Base-by-base conservation (phyloP, 2,113 vertebrate genomes). In the Cololabis saira region DNA sequence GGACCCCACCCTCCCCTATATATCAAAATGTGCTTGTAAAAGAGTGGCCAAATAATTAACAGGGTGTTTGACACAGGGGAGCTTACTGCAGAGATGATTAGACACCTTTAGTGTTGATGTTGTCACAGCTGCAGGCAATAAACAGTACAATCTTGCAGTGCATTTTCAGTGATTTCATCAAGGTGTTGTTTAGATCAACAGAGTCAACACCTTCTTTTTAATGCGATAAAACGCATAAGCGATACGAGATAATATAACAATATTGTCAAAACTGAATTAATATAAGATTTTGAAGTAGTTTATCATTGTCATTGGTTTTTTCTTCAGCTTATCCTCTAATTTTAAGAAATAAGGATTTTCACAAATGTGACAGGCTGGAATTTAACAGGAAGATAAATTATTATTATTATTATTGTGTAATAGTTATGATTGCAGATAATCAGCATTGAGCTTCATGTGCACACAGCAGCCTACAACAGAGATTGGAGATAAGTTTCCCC, bases 31-130 rank as follows among this genome's bases (percentile, higher is more conserved):
- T 61, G 4, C 48, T 53, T 72, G 14, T 60, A 21, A 14, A 55
- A 42, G 12, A 64, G 48, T 37, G 59, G 16, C 21, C 47, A 24
- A 17, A 56, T 30, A 22, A 71, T 61, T 40, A 8, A 5, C 4
- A 30, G n/a, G 12, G 9, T 45, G 42, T 17, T n/a, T 58, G 47
- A 12, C 33, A 16, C 42, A 57, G 52, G 71, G 58, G 16, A 59
- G 18, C 7, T 5, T 14, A 11, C 5, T 19, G 54, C 16, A 51
- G 50, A 74, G 41, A 33, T 54, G 48, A 68, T 48, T 60, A 44
- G 50, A 52, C 1, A 1, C 5, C 40, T 18, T 17, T 21, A 42
- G 37, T 61, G 66, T 60, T 61, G 18, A 40, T 61, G 12, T 16
- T 69, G 18, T 3, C 18, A n/a, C 48, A 59, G 22, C 18, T 53